Evolutionary conservation across 2,888 invertebrate genomes (phyloP), one percentile per base, ranked within the genome.

Genomic region (Tetranychus piercei): DNA sequence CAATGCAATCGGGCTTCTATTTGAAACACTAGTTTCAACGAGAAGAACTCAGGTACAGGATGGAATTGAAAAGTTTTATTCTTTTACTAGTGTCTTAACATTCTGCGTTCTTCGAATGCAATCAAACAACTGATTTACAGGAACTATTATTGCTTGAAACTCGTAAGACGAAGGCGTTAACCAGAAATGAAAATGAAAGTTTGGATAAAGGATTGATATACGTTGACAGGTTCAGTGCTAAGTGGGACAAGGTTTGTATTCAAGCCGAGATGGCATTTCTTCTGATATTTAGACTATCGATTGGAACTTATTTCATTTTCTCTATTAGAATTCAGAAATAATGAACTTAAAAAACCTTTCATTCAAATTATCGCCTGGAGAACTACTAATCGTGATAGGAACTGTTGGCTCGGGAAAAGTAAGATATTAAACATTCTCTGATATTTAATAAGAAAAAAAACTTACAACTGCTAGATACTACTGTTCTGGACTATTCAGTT

Each of bases 21-120:
- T 90, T 0, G 92, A 92, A 84, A 88, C 88, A 0, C 82, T 86
- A 34, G 89, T 92, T 74, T 89, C 90, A 11, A 86, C 90, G 73
- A 85, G 85, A 75, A 86, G 92, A 73, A 83, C 92, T 55, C 86
- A 86, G 83, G 84, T 84, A 44, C 18, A 23, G n/a, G 9, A 15
- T 8, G 7, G 66, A 71, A 23, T 71, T n/a, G 18, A 11, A 15
- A 44, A 20, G 9, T 18, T 2, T 15, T 69, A 6, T 1, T 20
- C 3, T 15, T 55, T 15, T 7, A 2, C 2, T 55, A 55, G 34
- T 55, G 2, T 6, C 8, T 69, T 11, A 69, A 20, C 20, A 23
- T 69, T n/a, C 11, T 20, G 4, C 1, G 6, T 6, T 69, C 22
- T n/a, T 20, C 5, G 1, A 1, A 23, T 6, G 20, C 6, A 69